Evolutionary conservation across 2,797 vertebrate species (phyloP).

Genomic region (Protonibea diacanthus): DNA sequence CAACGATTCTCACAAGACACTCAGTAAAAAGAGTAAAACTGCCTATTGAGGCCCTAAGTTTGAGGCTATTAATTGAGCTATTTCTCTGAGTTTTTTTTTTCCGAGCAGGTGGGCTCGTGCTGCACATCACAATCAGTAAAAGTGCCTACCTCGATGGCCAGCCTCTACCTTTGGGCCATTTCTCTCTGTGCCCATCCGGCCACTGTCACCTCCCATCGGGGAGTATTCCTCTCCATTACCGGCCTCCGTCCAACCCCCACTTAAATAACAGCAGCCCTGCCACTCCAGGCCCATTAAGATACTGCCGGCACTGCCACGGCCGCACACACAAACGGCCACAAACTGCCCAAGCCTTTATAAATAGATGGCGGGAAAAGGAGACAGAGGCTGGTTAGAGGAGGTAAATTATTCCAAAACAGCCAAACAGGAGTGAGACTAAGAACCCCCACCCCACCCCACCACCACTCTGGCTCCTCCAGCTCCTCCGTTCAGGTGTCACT

Average conservation of each 20-base stretch:
- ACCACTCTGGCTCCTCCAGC: constrained; percentile 39
- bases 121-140: constrained; percentile 22
- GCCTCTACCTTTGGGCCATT: constrained; percentile 46
- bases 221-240: constrained; percentile 84
- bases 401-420: constrained; percentile 87
- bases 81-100: neutral
- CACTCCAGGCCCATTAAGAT: constrained; percentile 85
- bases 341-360: constrained; percentile 79
- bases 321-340: constrained; percentile 53
- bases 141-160: constrained; percentile 7
- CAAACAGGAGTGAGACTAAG: constrained; percentile 75
- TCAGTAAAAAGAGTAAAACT: neutral
- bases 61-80: constrained; percentile 7
- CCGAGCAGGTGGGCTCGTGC: neutral
- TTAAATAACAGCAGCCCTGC: constrained; percentile 86
- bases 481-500: constrained; percentile 84
- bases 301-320: constrained; percentile 62
- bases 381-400: constrained; percentile 78
- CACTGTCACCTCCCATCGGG: constrained; percentile 74
- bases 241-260: constrained; percentile 70
- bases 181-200: constrained; percentile 63
- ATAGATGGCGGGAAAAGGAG: constrained; percentile 78
- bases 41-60: neutral
- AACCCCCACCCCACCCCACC: constrained; percentile 37
- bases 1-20: neutral